These are phyloP conservation scores for Tarsius wallacei DNA, from an alignment of 2,797 vertebrate genomes.

Conservation along the genomic window DNA sequence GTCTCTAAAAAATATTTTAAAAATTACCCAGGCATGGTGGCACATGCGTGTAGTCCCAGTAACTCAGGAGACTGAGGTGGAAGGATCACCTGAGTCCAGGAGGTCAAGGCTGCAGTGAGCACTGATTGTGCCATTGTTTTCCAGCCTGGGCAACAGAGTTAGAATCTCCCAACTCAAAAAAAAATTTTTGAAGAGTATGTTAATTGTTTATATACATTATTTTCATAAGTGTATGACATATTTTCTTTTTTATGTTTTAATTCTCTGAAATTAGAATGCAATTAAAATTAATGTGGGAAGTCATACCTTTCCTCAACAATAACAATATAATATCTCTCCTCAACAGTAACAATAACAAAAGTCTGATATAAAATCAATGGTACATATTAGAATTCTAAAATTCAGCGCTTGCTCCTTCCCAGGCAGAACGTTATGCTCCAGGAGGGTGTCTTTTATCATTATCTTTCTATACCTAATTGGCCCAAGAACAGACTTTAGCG, in stretches of 20 bases:
- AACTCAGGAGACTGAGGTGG: too few relatives aligned
- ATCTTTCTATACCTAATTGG: not conserved
- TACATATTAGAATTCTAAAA: not conserved
- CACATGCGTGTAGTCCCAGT: too few relatives aligned
- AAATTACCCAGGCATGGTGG: too few relatives aligned
- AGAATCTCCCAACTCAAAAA: too few relatives aligned
- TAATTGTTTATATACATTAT: not conserved
- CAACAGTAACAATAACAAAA: not conserved
- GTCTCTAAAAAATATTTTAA: too few relatives aligned
- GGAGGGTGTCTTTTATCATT: not conserved
- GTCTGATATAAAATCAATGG: not conserved
- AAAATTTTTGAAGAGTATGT: too few relatives aligned
- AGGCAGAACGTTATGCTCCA: not conserved
- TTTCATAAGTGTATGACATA: not conserved
- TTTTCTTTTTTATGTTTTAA: slow-evolving; percentile 17
- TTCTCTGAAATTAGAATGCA: slow-evolving; percentile 41
- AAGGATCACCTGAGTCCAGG: too few relatives aligned
- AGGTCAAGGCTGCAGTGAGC: too few relatives aligned
- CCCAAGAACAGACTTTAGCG: not conserved
- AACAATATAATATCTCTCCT: not conserved
- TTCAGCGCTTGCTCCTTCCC: not conserved
- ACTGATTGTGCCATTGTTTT: too few relatives aligned
- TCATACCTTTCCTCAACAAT: not conserved
- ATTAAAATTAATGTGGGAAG: slow-evolving; percentile 6
- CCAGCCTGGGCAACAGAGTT: too few relatives aligned